phyloP scores from a whole-genome alignment of 2,888 invertebrate genomes.

The Galerucella nymphaeae region DNA sequence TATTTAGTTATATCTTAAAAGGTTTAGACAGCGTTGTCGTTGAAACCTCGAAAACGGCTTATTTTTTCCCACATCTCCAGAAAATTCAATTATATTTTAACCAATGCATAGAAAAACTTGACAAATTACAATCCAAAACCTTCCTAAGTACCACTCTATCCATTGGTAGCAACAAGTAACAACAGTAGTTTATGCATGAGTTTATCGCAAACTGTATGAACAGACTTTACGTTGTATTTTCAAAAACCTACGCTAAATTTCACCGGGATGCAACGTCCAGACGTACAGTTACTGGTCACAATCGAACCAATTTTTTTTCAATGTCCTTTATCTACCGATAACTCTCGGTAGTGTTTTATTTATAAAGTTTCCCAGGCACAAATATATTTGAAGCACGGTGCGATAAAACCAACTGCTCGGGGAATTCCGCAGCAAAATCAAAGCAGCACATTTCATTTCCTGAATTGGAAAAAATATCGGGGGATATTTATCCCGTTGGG shows the following conservation, averaged over 20 bases:
- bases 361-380: conserved; percentile 21
- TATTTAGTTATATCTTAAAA: no score
- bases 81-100: no score
- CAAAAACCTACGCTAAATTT: not conserved
- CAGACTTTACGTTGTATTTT: not conserved
- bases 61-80: no score
- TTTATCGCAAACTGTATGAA: no score
- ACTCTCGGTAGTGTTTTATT: conserved; percentile 22
- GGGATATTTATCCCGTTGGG: conserved; percentile 28
- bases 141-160: no score
- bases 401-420: conserved; percentile 29
- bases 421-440: conserved; percentile 25
- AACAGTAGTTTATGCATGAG: no score
- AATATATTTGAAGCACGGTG: conserved; percentile 20
- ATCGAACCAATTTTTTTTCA: conserved; percentile 12
- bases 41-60: no score
- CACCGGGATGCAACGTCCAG: not conserved
- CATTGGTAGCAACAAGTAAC: no score
- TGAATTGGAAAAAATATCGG: conserved; percentile 22
- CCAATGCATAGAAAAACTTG: no score
- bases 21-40: no score
- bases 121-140: no score
- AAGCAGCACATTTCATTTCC: conserved; percentile 28
- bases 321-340: conserved; percentile 16
- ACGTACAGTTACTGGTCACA: conserved; percentile 10